These are phyloP conservation scores for Griposia aprilina DNA, from an alignment of 2,888 invertebrate genomes.

Conservation along the genomic window DNA sequence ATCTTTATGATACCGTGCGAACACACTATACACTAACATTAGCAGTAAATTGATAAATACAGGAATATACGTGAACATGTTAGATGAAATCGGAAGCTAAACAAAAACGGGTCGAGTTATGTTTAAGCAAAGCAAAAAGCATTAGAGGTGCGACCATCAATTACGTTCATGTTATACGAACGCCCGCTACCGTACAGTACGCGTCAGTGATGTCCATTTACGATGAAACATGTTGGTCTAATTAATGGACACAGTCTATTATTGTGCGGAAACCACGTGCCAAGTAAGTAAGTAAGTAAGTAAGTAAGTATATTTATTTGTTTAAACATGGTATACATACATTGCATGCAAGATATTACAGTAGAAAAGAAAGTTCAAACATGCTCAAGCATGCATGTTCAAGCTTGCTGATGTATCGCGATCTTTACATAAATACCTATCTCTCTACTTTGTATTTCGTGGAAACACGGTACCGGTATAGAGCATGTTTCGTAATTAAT, in stretches of 20 bases:
- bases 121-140: constrained; percentile 56
- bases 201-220: constrained; percentile 84
- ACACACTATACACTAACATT: constrained; percentile 46
- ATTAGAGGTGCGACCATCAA: constrained; percentile 62
- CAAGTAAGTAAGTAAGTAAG: too few relatives aligned
- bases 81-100: constrained; percentile 39
- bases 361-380: too few relatives aligned
- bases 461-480: constrained; percentile 16
- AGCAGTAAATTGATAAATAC: constrained; percentile 38
- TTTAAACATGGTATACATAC: too few relatives aligned
- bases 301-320: too few relatives aligned
- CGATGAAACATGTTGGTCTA: constrained; percentile 86
- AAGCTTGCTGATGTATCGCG: constrained; percentile 48
- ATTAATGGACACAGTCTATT: constrained; percentile 87
- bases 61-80: constrained; percentile 36
- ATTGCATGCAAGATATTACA: too few relatives aligned
- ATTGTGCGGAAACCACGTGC: constrained; percentile 79
- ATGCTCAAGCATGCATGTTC: too few relatives aligned
- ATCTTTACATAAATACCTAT: constrained; percentile 45
- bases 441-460: constrained; percentile 33
- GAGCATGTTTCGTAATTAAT: constrained; percentile 25
- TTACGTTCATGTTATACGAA: constrained; percentile 58
- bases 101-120: constrained; percentile 41
- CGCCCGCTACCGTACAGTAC: constrained; percentile 65
- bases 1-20: constrained; percentile 63